Conservation (phyloP, 2,888 invertebrate genomes). For the Hirtodrosophila alboralis region DNA sequence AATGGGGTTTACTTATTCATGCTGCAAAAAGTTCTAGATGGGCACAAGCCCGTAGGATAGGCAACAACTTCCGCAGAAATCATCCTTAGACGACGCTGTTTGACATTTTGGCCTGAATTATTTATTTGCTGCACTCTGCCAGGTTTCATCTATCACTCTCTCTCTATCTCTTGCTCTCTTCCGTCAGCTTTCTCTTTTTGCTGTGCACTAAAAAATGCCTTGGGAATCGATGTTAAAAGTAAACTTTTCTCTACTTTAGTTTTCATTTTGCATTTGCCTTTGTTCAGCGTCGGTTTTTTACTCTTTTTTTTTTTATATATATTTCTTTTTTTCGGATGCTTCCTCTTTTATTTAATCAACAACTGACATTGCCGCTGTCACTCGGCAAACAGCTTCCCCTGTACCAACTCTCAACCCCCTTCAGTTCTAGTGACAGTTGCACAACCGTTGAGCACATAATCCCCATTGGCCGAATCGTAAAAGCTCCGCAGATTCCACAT, state of each 20-base stretch:
- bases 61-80: slow-evolving; percentile 76
- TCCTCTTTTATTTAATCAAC: slow-evolving; percentile 74
- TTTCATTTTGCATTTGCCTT: slow-evolving; percentile 63
- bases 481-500: slow-evolving; percentile 70
- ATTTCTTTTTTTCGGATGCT: slow-evolving; percentile 17
- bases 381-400: slow-evolving; percentile 21
- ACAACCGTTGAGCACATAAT: slow-evolving; percentile 63
- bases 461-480: slow-evolving; percentile 69
- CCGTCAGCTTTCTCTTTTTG: slow-evolving; percentile 17
- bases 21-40: slow-evolving; percentile 64
- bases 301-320: slow-evolving; percentile 6
- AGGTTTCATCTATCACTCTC: slow-evolving; percentile 19
- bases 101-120: slow-evolving; percentile 79
- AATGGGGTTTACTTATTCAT: slow-evolving; percentile 78
- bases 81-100: slow-evolving; percentile 77
- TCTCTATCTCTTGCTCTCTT: neutral
- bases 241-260: slow-evolving; percentile 67
- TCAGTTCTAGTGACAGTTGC: slow-evolving; percentile 46
- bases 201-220: slow-evolving; percentile 42
- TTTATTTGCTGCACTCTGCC: slow-evolving; percentile 73
- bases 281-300: slow-evolving; percentile 29
- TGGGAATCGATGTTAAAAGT: slow-evolving; percentile 71
- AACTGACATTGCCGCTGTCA: slow-evolving; percentile 61
- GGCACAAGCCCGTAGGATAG: slow-evolving; percentile 24
- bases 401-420: neutral